Conservation (phyloP, 2,797 vertebrate genomes). For the Danionella dracula region DNA sequence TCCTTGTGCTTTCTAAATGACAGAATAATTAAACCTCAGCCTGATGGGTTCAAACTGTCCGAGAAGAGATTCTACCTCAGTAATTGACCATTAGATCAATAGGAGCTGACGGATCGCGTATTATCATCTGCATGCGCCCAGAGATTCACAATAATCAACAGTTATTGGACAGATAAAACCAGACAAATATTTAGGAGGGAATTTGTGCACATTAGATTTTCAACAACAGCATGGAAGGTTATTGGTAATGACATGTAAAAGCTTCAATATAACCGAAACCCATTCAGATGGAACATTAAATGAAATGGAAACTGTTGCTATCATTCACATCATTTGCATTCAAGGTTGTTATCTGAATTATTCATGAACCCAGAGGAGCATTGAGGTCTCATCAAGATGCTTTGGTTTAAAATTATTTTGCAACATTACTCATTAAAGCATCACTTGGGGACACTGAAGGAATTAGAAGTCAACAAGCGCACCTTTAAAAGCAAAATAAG, state of each 20-base stretch:
- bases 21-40: conserved; percentile 5
- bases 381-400: conserved; percentile 22
- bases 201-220: neutral
- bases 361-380: conserved; percentile 24
- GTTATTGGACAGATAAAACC: neutral
- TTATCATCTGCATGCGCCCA: conserved; percentile 6
- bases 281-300: conserved; percentile 24
- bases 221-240: conserved; percentile 8
- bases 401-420: conserved; percentile 20
- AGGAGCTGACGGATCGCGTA: neutral
- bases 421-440: conserved; percentile 12
- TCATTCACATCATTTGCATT: conserved; percentile 16
- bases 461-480: neutral
- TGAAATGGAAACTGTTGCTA: conserved; percentile 14
- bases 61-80: neutral
- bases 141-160: neutral
- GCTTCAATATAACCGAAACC: conserved; percentile 13
- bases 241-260: conserved; percentile 26
- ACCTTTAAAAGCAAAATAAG: conserved; percentile 18
- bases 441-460: neutral
- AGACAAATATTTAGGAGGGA: conserved; percentile 6
- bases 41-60: conserved; percentile 5
- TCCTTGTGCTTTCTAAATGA: neutral
- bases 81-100: conserved; percentile 17
- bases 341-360: conserved; percentile 27